Percentiles rank a stretch among this genome's conserved stretches.
phyloP scores from a whole-genome alignment of 2,113 vertebrate species.

The Neopipo cinnamomea region DNA sequence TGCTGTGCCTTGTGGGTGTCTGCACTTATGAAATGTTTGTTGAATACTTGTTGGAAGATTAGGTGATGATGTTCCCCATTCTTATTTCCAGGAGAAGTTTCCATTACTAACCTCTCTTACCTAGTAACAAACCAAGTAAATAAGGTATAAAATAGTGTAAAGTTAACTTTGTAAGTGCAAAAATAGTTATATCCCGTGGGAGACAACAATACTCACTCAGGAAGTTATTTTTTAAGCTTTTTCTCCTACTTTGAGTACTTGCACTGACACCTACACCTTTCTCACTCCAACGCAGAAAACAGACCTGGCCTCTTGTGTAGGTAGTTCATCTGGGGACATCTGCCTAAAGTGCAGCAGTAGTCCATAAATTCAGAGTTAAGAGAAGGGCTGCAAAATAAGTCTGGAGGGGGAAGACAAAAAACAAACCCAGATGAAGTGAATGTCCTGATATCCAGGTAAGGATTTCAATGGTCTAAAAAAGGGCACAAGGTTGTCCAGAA shows the following conservation, averaged over 20 bases:
- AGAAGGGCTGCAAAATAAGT: background rate
- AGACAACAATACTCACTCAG: background rate
- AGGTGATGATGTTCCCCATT: background rate
- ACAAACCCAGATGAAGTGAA: background rate
- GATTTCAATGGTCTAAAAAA: background rate
- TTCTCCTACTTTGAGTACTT: background rate
- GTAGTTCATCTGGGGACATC: background rate
- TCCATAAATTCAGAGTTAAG: background rate
- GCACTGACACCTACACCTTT: conserved; percentile 21
- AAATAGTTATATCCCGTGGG: background rate
- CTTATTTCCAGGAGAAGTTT: background rate
- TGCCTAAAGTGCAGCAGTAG: background rate
- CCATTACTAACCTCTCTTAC: background rate
- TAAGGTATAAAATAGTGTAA: background rate
- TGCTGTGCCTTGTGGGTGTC: background rate
- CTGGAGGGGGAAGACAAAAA: background rate
- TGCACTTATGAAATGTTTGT: background rate
- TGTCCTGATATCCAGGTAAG: background rate
- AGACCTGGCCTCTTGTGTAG: background rate
- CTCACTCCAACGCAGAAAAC: background rate
- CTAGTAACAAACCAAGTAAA: background rate
- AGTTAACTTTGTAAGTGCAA: background rate
- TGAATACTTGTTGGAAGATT: background rate
- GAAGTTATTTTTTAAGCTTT: background rate
- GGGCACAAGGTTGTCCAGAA: background rate